phyloP scores from a whole-genome alignment of 1,140 invertebrate species.

The Cecropterus lyciades region DNA sequence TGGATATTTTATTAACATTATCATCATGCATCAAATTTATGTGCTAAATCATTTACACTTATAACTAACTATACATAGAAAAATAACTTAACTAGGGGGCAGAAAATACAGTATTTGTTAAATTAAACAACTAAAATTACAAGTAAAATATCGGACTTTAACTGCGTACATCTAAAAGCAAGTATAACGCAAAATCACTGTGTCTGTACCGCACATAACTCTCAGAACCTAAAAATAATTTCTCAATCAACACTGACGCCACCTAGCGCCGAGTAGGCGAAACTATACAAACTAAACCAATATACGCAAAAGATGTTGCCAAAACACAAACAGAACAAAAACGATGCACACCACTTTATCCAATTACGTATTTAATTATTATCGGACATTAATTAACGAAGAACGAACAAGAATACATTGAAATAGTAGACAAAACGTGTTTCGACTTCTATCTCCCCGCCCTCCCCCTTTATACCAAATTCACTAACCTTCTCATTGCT shows the following conservation, averaged over 20 bases:
- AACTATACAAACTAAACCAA: constrained; percentile 32
- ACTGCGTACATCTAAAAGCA: constrained; percentile 76
- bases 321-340: constrained; percentile 40
- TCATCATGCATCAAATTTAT: constrained; percentile 84
- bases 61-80: constrained; percentile 84
- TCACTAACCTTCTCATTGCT: constrained; percentile 82
- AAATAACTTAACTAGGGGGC: constrained; percentile 83
- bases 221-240: constrained; percentile 66
- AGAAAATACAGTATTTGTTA: constrained; percentile 83
- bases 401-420: constrained; percentile 60
- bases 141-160: constrained; percentile 75
- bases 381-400: constrained; percentile 58
- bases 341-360: constrained; percentile 44
- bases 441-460: constrained; percentile 51
- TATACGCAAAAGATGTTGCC: constrained; percentile 38
- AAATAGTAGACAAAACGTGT: constrained; percentile 65
- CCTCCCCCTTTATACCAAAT: constrained; percentile 66
- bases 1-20: constrained; percentile 84
- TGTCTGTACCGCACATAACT: constrained; percentile 62
- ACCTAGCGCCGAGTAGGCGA: constrained; percentile 38
- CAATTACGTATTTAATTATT: constrained; percentile 67
- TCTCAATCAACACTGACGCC: constrained; percentile 40
- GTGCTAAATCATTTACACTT: constrained; percentile 84
- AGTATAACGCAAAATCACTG: constrained; percentile 71
- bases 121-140: constrained; percentile 80